A percentile compares a stretch with the other conserved stretches of the same genome.
Conservation (phyloP, 2,888 invertebrate species). For the Eupelmus urozonus region DNA sequence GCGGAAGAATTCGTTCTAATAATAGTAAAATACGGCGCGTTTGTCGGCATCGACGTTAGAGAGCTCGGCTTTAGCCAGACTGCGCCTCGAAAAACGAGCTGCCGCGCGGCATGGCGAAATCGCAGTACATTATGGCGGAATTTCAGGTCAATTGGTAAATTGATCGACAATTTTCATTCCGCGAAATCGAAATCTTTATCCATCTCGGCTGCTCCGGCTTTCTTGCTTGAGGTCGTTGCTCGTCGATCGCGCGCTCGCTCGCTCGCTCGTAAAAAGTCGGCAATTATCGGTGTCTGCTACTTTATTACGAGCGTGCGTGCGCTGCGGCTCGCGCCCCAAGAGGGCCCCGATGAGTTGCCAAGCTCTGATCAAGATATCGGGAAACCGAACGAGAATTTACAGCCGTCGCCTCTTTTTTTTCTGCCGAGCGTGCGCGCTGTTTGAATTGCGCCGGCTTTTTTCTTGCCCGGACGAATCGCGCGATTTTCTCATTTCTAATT, state of each 20-base stretch:
- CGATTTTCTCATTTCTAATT: constrained; percentile 52
- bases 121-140: constrained; percentile 72
- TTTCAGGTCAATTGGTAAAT: constrained; percentile 75
- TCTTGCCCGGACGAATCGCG: constrained; percentile 1
- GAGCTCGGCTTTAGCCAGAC: background rate
- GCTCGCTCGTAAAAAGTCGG: constrained; percentile 69
- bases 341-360: constrained; percentile 13
- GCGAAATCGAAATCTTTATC: constrained; percentile 70
- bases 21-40: constrained; percentile 43
- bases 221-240: constrained; percentile 52
- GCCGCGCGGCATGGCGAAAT: constrained; percentile 66
- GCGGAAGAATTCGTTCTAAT: constrained; percentile 40
- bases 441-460: too few relatives aligned
- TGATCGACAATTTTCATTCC: constrained; percentile 76
- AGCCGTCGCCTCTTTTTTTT: constrained; percentile 6
- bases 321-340: constrained; percentile 56
- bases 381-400: constrained; percentile 39
- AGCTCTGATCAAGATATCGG: constrained; percentile 45
- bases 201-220: constrained; percentile 66
- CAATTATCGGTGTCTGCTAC: constrained; percentile 73
- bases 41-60: constrained; percentile 43
- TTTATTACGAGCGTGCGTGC: constrained; percentile 68
- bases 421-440: too few relatives aligned
- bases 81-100: constrained; percentile 7
- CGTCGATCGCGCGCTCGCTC: constrained; percentile 56